Evolutionary conservation across 2,113 vertebrate genomes (phyloP).

Genomic region (Pelecanus crispus): DNA sequence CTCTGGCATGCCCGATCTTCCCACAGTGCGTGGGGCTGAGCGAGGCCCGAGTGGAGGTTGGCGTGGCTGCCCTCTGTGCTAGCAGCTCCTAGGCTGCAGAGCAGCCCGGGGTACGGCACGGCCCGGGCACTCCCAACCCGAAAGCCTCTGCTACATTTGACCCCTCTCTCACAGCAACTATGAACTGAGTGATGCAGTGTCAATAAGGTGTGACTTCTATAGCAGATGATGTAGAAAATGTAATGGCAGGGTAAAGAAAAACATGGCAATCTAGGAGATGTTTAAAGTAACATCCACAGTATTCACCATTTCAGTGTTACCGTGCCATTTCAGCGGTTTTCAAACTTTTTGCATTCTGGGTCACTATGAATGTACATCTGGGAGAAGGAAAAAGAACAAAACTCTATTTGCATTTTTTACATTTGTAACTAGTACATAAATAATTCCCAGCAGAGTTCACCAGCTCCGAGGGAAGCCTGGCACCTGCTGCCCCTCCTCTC

Average conservation of each 20-base stretch:
- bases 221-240: background rate
- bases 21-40: fast-evolving
- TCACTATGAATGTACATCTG: background rate
- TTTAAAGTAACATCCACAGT: background rate
- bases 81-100: fast-evolving
- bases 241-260: background rate
- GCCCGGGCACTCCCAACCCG: background rate
- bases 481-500: background rate
- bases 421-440: background rate
- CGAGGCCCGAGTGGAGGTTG: fast-evolving
- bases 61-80: fast-evolving
- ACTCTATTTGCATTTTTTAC: background rate
- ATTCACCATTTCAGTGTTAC: background rate
- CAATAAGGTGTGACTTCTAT: background rate
- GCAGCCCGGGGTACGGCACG: fast-evolving
- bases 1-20: fast-evolving
- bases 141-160: background rate
- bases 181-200: background rate
- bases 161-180: background rate
- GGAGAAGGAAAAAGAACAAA: background rate
- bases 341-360: background rate
- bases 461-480: background rate
- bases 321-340: background rate
- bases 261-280: fast-evolving
- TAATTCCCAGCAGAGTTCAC: background rate